These are phyloP conservation scores for Strix aluco DNA, from an alignment of 2,113 vertebrate genomes.

Conservation along the genomic window DNA sequence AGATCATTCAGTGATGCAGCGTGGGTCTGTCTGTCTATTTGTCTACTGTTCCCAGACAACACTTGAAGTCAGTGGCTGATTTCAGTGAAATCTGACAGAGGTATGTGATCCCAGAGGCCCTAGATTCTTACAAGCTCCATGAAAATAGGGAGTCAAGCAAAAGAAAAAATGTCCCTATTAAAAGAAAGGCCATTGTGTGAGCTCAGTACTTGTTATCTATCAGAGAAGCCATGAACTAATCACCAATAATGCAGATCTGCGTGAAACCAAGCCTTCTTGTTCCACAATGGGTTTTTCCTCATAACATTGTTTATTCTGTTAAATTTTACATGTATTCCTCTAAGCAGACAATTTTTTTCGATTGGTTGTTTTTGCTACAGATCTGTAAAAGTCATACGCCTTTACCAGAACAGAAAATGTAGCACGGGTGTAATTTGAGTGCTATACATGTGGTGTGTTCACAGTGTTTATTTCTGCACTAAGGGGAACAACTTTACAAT, in stretches of 20 bases:
- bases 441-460: background rate
- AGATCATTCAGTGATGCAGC: background rate
- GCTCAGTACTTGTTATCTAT: background rate
- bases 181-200: background rate
- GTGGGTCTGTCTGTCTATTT: background rate
- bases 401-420: background rate
- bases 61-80: background rate
- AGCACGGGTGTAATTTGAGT: background rate
- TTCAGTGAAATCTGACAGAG: background rate
- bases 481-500: background rate
- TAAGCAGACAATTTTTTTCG: background rate
- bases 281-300: background rate
- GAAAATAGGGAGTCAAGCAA: background rate
- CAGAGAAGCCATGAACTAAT: background rate
- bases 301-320: background rate
- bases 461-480: background rate
- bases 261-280: background rate
- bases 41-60: background rate
- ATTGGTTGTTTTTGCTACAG: background rate
- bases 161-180: background rate
- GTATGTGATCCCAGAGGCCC: background rate
- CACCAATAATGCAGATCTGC: background rate
- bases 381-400: background rate
- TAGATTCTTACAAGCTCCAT: background rate
- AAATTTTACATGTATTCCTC: background rate